phyloP scores from a whole-genome alignment of 2,888 invertebrate genomes.

The Limenitis camilla region DNA sequence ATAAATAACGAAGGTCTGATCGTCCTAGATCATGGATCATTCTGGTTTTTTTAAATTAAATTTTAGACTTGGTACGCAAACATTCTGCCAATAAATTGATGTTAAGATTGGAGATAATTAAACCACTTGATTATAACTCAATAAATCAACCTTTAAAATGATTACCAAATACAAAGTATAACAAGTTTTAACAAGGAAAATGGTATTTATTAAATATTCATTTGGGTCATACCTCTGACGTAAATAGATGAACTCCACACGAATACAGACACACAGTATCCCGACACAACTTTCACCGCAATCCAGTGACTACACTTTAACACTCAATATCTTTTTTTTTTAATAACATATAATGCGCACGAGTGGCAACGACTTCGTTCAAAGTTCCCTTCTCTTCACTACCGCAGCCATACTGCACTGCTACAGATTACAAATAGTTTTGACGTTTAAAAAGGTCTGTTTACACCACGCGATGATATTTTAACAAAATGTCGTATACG shows the following conservation, averaged over 20 bases:
- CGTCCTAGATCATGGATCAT: too few relatives aligned
- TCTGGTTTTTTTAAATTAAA: too few relatives aligned
- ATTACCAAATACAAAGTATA: neutral
- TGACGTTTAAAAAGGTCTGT: neutral
- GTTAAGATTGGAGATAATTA: too few relatives aligned
- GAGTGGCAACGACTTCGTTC: neutral
- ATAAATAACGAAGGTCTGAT: too few relatives aligned
- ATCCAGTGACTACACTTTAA: constrained; percentile 8
- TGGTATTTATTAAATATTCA: neutral
- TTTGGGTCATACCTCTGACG: constrained; percentile 8
- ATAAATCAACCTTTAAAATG: neutral
- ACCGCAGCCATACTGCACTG: neutral
- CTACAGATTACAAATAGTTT: constrained; percentile 7
- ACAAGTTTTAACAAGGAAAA: constrained; percentile 3
- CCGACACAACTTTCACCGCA: constrained; percentile 13
- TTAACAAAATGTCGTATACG: neutral
- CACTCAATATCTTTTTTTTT: constrained; percentile 12
- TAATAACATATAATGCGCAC: constrained; percentile 7
- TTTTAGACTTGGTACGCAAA: too few relatives aligned
- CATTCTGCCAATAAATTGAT: too few relatives aligned
- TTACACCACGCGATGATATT: neutral
- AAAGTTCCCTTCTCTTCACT: neutral
- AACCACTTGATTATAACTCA: neutral
- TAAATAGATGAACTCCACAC: constrained; percentile 2
- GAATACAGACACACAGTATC: too few relatives aligned